These are phyloP conservation scores for Eurystomus glaucurus DNA, from an alignment of 2,797 vertebrate genomes.

Conservation along the genomic window DNA sequence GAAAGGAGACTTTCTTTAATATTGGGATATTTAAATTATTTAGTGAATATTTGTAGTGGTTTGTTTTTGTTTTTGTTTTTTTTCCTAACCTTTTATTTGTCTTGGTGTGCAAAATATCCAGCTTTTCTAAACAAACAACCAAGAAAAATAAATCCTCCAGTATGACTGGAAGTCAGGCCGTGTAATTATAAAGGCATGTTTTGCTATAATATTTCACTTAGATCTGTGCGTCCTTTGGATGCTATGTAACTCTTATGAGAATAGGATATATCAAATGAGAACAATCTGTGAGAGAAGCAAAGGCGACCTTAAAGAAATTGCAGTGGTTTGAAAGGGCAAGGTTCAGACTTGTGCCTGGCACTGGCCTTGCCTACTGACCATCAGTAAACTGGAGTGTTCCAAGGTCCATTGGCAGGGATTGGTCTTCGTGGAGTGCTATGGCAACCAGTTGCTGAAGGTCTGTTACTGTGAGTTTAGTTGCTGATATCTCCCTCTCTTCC, in stretches of 20 bases:
- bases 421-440: constrained; percentile 87
- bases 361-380: constrained; percentile 69
- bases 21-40: background rate
- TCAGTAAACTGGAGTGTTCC: constrained; percentile 87
- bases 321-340: background rate
- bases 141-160: background rate
- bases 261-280: background rate
- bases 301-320: background rate
- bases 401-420: constrained; percentile 87
- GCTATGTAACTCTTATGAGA: background rate
- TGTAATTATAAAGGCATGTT: background rate
- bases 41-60: background rate
- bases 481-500: constrained; percentile 67
- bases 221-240: background rate
- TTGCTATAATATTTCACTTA: background rate
- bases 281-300: background rate
- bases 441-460: constrained; percentile 87
- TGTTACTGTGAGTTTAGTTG: constrained; percentile 59
- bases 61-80: background rate
- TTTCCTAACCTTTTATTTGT: background rate
- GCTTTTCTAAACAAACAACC: background rate
- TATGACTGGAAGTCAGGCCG: background rate
- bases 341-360: background rate
- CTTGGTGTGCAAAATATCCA: background rate
- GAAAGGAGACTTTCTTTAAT: background rate